Evolutionary conservation across 2,888 invertebrate species (phyloP).

Genomic region (Lepeophtheirus nordmannii): DNA sequence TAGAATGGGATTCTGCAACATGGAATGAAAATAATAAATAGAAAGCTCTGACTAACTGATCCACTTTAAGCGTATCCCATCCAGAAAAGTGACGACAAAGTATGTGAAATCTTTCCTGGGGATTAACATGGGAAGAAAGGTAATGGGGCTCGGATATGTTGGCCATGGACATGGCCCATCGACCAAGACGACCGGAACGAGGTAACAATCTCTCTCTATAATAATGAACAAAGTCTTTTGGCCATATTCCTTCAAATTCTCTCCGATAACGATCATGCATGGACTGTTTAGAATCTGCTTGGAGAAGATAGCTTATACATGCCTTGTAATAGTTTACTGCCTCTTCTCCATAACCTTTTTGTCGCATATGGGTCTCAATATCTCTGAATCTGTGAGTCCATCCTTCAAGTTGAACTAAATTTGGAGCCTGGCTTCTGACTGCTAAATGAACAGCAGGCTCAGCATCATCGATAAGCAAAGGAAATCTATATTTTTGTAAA

Average conservation of each 20-base stretch:
- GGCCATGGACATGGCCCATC: constrained; percentile 18
- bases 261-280: constrained; percentile 22
- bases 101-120: constrained; percentile 22
- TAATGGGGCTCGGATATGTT: constrained; percentile 16
- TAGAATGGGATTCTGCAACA: constrained; percentile 6
- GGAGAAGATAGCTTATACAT: constrained; percentile 16
- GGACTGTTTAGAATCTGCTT: constrained; percentile 17
- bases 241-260: constrained; percentile 24
- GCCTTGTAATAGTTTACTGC: constrained; percentile 18
- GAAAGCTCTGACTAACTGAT: constrained; percentile 18
- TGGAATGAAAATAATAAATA: constrained; percentile 15
- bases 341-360: constrained; percentile 22
- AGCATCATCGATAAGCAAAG: constrained; percentile 20
- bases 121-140: constrained; percentile 18
- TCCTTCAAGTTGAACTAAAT: constrained; percentile 23
- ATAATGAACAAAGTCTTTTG: constrained; percentile 23
- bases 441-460: constrained; percentile 24
- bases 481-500: constrained; percentile 18
- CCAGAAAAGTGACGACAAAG: constrained; percentile 11
- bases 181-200: constrained; percentile 18
- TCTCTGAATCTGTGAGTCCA: constrained; percentile 24
- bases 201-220: constrained; percentile 18
- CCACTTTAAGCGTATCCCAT: constrained; percentile 19
- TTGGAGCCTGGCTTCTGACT: constrained; percentile 22
- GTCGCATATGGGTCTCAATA: constrained; percentile 17